Percentiles rank a stretch among this genome's conserved stretches.
Evolutionary conservation across 1,140 invertebrate genomes (phyloP).

Genomic region (Cotesia chilonis): DNA sequence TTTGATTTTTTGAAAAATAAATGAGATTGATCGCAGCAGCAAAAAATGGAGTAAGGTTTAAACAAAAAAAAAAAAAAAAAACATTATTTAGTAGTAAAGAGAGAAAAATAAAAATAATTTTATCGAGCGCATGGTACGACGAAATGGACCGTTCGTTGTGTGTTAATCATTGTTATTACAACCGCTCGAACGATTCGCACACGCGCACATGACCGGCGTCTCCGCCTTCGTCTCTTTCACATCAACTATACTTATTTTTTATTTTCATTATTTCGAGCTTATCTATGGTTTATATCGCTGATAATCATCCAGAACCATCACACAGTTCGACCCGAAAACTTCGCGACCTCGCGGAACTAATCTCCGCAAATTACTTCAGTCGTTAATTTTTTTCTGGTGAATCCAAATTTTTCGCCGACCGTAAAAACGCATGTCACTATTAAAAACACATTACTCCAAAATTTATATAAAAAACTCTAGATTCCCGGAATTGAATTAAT

Average conservation of each 20-base stretch:
- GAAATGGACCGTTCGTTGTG: conserved; percentile 49
- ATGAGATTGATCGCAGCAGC: too few relatives aligned
- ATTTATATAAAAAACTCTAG: conserved; percentile 37
- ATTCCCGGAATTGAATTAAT: not conserved
- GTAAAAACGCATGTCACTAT: conserved; percentile 47
- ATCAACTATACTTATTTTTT: conserved; percentile 6
- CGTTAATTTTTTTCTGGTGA: not conserved
- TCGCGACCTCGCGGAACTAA: too few relatives aligned
- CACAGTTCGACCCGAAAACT: not conserved
- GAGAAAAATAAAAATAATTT: conserved; percentile 2
- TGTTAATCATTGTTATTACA: conserved; percentile 60
- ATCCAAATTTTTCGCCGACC: not conserved
- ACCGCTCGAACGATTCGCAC: conserved; percentile 45
- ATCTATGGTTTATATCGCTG: conserved; percentile 25
- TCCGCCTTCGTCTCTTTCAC: conserved; percentile 32
- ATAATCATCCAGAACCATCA: conserved; percentile 1
- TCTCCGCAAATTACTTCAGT: not conserved
- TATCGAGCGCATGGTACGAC: conserved; percentile 30
- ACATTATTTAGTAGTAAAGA: not conserved
- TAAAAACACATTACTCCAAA: conserved; percentile 58
- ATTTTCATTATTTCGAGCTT: not conserved
- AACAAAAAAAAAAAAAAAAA: not conserved
- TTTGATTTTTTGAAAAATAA: too few relatives aligned
- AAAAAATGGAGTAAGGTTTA: not conserved
- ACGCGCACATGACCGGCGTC: conserved; percentile 43